Evolutionary conservation across 2,888 invertebrate genomes (phyloP), one percentile per base, ranked within the genome.

Genomic region (Tetrapedia diversipes): DNA sequence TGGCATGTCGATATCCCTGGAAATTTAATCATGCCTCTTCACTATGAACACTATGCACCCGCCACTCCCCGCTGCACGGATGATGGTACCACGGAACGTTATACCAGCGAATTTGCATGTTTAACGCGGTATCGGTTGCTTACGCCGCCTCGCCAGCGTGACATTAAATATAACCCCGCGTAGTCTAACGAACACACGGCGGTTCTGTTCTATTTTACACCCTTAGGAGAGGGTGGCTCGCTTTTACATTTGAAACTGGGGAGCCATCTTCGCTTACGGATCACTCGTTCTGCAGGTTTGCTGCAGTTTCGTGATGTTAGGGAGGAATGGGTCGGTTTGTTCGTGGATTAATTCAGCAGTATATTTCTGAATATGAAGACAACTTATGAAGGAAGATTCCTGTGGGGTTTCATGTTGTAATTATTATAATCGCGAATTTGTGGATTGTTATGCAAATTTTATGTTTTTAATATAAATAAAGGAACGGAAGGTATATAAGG

Each of bases 1-100:
- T 81, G 86, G 83, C 83, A 89, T 86, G 89, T 90, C 90, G 87
- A 90, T 90, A 90, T 86, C 84, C 81, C 79, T 85, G 84, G 85
- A 88, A 89, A 90, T 89, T 87, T 89, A 90, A 89, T 89, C 88
- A 86, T 86, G 84, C 82, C 83, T 80, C 84, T 81, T 78, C 81
- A 83, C 86, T 86, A 84, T 76, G 85, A 85, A 83, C 80, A 79
- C 75, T 82, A 76, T 73, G 77, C 80, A n/a, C n/a, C n/a, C n/a
- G 54, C 79, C 72, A 65, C 84, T 78, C 77, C 78, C 63, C 69
- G 77, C 71, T 81, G 66, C 74, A 85, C 77, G 69, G 75, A 85
- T 85, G 77, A 77, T 70, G 83, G 72, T 64, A 69, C 83, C 80
- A 68, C 73, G 86, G 83, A 88, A 87, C 85, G 84, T 86, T 87